Percentiles rank a stretch among this genome's conserved stretches.
These are phyloP conservation scores for Drosophila paramelanica DNA, from an alignment of 2,888 invertebrate genomes.

Conservation along the genomic window DNA sequence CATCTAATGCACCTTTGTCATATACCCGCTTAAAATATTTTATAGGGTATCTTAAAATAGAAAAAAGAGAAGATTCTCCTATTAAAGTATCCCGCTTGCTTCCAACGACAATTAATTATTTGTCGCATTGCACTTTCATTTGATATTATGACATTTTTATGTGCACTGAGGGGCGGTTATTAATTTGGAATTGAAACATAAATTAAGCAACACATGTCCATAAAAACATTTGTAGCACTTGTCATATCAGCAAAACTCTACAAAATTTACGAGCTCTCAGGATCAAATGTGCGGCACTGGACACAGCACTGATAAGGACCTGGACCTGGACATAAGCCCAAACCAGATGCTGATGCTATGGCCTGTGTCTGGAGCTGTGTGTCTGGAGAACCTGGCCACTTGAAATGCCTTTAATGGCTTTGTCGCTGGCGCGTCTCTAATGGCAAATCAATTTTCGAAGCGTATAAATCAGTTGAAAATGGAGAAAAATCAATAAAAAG, in stretches of 20 bases:
- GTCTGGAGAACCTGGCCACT: slow-evolving; percentile 32
- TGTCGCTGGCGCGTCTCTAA: slow-evolving; percentile 27
- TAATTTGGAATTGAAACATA: slow-evolving; percentile 69
- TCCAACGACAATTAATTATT: slow-evolving; percentile 66
- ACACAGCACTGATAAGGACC: slow-evolving; percentile 55
- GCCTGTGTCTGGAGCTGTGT: slow-evolving; percentile 24
- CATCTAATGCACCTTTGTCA: not conserved
- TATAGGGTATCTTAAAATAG: slow-evolving; percentile 21
- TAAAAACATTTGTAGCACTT: slow-evolving; percentile 70
- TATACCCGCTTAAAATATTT: not conserved
- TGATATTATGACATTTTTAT: slow-evolving; percentile 78
- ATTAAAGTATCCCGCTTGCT: slow-evolving; percentile 13
- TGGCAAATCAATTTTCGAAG: slow-evolving; percentile 64
- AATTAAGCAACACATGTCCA: slow-evolving; percentile 75
- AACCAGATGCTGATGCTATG: slow-evolving; percentile 4
- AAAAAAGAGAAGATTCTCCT: slow-evolving; percentile 4
- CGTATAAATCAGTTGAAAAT: slow-evolving; percentile 58
- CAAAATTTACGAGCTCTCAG: slow-evolving; percentile 58
- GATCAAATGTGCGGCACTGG: slow-evolving; percentile 33
- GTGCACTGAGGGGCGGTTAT: slow-evolving; percentile 31
- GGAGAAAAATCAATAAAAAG: slow-evolving; percentile 49
- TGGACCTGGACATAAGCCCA: slow-evolving; percentile 1
- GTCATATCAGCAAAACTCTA: slow-evolving; percentile 64
- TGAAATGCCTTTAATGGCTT: slow-evolving; percentile 50
- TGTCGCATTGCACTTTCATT: slow-evolving; percentile 67